Evolutionary conservation across 2,113 vertebrate genomes (phyloP), one percentile per base, ranked within the genome.

Genomic region (Rhynchomys soricoides): DNA sequence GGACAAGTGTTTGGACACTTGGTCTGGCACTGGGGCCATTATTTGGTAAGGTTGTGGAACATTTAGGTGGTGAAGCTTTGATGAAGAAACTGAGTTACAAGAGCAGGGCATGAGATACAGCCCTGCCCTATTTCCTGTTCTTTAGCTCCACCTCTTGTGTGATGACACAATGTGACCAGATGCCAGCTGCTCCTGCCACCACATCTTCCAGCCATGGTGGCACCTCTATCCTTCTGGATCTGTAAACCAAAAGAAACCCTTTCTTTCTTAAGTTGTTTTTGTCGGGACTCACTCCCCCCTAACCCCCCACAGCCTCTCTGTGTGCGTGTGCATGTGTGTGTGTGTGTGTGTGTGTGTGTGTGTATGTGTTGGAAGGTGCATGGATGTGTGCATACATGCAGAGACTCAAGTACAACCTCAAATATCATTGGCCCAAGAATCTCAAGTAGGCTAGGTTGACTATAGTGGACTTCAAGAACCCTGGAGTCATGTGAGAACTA

Each of bases 401-500:
- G 21, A 43, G 21, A 7, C 10, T 26, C 3, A 24, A 75, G 73
- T 43, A 75, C 71, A 43, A 74, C 21, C 40, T 74, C 21, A 40
- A 43, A 43, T 22, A 75, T 24, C 10, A 24, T 26, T 75, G 73
- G 40, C 22, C n/a, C 40, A 75, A n/a, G 68, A 71, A 34, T 71
- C 68, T 24, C 40, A 40, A 45, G 40, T 75, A 45, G 73, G 22
- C 8, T 75, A 45, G 21, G 22, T 26, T 75, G 22, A 40, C 73
- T 75, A 13, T 24, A 24, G 16, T 37, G 45, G 88, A 71, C 45
- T 83, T 59, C 29, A 62, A 59, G 55, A 87, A 89, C 91, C 74
- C 55, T 45, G 59, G 45, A 89, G 59, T 55, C 91, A n/a, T 91
- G 70, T 91, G 71, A 89, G 96, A 94, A 70, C 86, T 37, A 22